Conservation (phyloP, 1,140 invertebrate genomes). For the Onthophagus taurus region DNA sequence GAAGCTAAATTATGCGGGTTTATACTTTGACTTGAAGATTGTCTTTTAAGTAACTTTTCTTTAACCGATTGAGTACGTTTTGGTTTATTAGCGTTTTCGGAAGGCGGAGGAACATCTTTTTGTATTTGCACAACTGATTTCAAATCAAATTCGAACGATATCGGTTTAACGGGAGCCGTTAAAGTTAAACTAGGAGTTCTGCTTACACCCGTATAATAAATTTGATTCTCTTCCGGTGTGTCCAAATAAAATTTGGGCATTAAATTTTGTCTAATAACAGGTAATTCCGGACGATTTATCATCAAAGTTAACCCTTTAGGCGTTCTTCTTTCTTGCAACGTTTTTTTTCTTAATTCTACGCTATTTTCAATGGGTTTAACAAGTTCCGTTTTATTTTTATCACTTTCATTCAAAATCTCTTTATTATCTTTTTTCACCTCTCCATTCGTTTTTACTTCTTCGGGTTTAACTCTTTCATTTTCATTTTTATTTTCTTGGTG, state of each 20-base stretch:
- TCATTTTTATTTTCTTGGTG: not conserved
- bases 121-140: constrained; percentile 17
- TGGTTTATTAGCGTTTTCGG: no score
- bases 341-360: constrained; percentile 17
- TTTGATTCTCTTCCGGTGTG: constrained; percentile 16
- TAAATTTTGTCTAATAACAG: constrained; percentile 16
- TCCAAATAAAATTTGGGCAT: constrained; percentile 21
- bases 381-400: not conserved
- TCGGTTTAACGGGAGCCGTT: constrained; percentile 11
- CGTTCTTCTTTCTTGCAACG: constrained; percentile 16
- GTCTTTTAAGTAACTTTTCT: no score
- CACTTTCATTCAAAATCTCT: not conserved
- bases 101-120: no score
- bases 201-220: constrained; percentile 1
- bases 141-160: constrained; percentile 14
- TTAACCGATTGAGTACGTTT: no score
- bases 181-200: constrained; percentile 10
- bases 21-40: no score
- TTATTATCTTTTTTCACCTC: not conserved
- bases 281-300: constrained; percentile 16
- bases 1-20: no score
- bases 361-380: no score
- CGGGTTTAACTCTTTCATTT: not conserved
- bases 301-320: constrained; percentile 15
- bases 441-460: not conserved